Conservation (phyloP, 2,797 vertebrate species). For the Orientallactaga sibirica region DNA sequence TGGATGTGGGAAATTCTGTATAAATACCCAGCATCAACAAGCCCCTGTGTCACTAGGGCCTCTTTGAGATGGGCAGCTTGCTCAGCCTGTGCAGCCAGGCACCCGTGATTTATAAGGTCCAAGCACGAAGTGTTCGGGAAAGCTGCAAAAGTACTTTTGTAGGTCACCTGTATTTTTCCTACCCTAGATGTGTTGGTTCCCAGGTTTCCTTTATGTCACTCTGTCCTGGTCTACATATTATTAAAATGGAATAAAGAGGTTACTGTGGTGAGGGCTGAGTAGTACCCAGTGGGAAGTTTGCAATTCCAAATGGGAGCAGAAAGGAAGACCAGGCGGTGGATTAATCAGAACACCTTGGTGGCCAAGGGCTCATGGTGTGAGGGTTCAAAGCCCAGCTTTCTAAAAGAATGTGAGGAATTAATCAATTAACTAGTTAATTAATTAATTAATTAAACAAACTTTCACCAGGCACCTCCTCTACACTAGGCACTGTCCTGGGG, state of each 20-base stretch:
- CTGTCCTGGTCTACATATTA: constrained; percentile 76
- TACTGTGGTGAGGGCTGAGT: constrained; percentile 61
- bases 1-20: constrained; percentile 78
- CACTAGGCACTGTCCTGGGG: background rate
- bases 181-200: constrained; percentile 76
- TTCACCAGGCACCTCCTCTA: background rate
- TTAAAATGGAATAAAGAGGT: constrained; percentile 80
- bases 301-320: constrained; percentile 52
- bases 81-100: constrained; percentile 65
- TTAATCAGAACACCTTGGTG: constrained; percentile 55
- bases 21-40: constrained; percentile 66
- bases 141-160: constrained; percentile 80
- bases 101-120: constrained; percentile 73
- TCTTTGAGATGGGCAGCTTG: constrained; percentile 67
- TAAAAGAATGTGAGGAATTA: background rate
- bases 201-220: constrained; percentile 82
- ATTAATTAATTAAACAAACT: background rate
- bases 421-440: background rate
- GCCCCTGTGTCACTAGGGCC: constrained; percentile 47
- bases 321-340: constrained; percentile 33
- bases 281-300: background rate
- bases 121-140: constrained; percentile 82
- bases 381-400: background rate
- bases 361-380: background rate
- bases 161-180: constrained; percentile 86